These are phyloP conservation scores for Fregata magnificens DNA, from an alignment of 2,113 vertebrate genomes.

Conservation along the genomic window DNA sequence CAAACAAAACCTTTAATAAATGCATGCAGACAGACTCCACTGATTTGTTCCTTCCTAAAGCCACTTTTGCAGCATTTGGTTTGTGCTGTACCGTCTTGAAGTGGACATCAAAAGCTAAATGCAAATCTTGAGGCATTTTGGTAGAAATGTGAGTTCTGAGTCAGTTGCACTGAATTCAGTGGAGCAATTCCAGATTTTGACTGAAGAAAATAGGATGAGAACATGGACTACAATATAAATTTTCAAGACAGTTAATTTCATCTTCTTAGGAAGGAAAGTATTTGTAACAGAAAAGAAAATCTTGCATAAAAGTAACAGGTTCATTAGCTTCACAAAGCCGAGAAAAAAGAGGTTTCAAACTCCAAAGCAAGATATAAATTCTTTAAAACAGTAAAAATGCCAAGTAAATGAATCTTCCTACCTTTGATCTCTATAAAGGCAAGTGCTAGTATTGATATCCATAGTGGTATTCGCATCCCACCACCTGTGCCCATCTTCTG, in stretches of 20 bases:
- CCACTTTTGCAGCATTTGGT: neutral
- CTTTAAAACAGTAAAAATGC: neutral
- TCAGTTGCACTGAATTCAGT: neutral
- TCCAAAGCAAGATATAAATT: neutral
- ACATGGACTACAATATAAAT: neutral
- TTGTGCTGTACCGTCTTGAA: neutral
- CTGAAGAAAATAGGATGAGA: neutral
- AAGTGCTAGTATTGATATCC: slow-evolving; percentile 67
- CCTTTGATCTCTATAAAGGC: slow-evolving; percentile 57
- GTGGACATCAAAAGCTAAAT: neutral
- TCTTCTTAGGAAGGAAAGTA: neutral
- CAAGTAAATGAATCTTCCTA: slow-evolving; percentile 28
- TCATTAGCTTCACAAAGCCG: neutral
- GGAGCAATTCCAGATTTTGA: neutral
- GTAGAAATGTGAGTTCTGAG: neutral
- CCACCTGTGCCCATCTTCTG: slow-evolving; percentile 62
- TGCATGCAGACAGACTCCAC: neutral
- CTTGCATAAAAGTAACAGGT: neutral
- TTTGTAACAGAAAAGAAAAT: neutral
- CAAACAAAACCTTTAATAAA: neutral
- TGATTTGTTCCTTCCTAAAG: neutral
- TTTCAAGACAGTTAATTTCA: neutral
- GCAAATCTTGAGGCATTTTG: neutral
- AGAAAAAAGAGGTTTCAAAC: neutral
- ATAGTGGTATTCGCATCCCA: slow-evolving; percentile 53